phyloP scores from a whole-genome alignment of 1,140 invertebrate species.

The Drosophila sp. region DNA sequence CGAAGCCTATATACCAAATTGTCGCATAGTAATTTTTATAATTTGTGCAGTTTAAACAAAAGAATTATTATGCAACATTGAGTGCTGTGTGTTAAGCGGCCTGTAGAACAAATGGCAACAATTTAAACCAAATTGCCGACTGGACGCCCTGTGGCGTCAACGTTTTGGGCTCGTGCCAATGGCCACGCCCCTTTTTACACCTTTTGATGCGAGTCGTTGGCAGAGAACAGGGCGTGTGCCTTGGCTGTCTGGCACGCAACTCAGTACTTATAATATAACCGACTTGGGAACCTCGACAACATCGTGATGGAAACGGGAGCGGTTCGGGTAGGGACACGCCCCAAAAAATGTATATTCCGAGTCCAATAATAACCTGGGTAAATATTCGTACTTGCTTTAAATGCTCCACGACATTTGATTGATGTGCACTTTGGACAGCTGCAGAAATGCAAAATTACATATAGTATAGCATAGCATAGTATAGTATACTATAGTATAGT shows the following conservation, averaged over 20 bases:
- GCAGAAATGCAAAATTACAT: constrained; percentile 61
- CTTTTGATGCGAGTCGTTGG: constrained; percentile 59
- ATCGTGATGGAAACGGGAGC: constrained; percentile 4
- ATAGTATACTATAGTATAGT: constrained; percentile 17
- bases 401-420: constrained; percentile 73
- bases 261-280: constrained; percentile 66
- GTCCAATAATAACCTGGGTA: constrained; percentile 39
- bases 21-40: constrained; percentile 44
- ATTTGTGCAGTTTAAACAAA: constrained; percentile 72
- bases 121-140: constrained; percentile 76
- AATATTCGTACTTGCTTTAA: constrained; percentile 57
- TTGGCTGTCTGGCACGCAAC: constrained; percentile 60
- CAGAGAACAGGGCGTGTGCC: constrained; percentile 57
- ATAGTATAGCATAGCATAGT: neutral
- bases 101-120: constrained; percentile 75
- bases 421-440: constrained; percentile 69
- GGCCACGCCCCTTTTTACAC: constrained; percentile 71
- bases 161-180: constrained; percentile 46
- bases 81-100: constrained; percentile 49
- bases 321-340: constrained; percentile 51
- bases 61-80: constrained; percentile 65
- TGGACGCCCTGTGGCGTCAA: constrained; percentile 65
- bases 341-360: constrained; percentile 25
- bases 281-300: neutral
- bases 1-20: constrained; percentile 10